These are phyloP conservation scores for Uropetala carovei DNA, from an alignment of 2,888 invertebrate genomes.

Conservation along the genomic window DNA sequence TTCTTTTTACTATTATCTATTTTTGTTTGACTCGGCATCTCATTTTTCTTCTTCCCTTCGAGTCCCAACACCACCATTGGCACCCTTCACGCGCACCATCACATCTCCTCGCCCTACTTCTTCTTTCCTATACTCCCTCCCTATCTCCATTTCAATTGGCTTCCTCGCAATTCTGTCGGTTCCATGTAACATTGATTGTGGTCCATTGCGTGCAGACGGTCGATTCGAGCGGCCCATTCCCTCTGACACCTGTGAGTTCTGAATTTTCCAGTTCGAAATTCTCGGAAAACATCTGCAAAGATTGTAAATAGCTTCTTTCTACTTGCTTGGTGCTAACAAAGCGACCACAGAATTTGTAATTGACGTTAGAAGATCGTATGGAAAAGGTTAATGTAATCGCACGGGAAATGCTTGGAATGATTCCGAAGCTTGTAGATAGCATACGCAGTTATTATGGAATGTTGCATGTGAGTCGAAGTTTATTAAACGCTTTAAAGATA, in stretches of 20 bases:
- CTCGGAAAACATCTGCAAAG: no score
- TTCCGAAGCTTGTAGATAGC: constrained; percentile 44
- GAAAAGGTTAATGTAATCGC: not conserved
- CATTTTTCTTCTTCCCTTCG: not conserved
- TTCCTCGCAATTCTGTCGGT: not conserved
- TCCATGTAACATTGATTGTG: not conserved
- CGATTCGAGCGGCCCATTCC: no score
- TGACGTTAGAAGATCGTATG: no score
- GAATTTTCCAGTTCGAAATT: no score
- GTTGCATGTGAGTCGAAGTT: constrained; percentile 35
- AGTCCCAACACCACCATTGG: not conserved
- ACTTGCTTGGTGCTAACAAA: no score
- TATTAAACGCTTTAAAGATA: not conserved
- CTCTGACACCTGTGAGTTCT: no score
- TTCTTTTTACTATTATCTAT: not conserved
- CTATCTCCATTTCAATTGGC: not conserved
- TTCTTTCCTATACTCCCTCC: not conserved
- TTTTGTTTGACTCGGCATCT: not conserved
- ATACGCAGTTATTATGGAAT: constrained; percentile 39
- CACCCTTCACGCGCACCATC: not conserved
- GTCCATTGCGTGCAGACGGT: not conserved
- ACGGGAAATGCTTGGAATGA: not conserved
- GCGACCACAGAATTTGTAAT: no score
- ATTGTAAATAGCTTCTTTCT: no score
- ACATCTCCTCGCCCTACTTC: not conserved